Evolutionary conservation across 2,113 vertebrate genomes (phyloP), one percentile per base, ranked within the genome.

Genomic region (Ceyx melanurus): DNA sequence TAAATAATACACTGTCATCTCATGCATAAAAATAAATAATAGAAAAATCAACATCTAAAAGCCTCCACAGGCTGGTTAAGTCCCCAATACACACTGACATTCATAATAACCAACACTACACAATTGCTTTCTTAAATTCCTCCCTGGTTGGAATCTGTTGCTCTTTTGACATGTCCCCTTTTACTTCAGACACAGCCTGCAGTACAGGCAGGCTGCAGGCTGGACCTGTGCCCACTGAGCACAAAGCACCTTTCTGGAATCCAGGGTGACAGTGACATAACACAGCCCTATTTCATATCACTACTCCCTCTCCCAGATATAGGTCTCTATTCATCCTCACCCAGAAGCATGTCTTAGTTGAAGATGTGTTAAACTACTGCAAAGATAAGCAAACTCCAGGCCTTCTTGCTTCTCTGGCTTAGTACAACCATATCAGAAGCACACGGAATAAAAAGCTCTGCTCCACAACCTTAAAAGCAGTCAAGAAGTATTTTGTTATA

Each of bases 41-140:
- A 72, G 26, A 26, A 50, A 76, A 88, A 72, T 23, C 28, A 56
- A 15, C 2, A 72, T 33, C 58, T 84, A 46, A 57, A 86, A 75
- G 14, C 11, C 13, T 89, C 62, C 72, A 22, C 13, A 28, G n/a
- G 33, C 46, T 62, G 60, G 40, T n/a, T 54, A 67, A 3, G 15
- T 40, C 17, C 8, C 9, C 43, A 33, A 21, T 15, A n/a, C 3
- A 9, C 35, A 17, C 21, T 61, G 43, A 11, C 50, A 45, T 45
- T 60, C n/a, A 13, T 3, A 20, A 2, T 3, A 65, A 70, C 40
- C 17, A 82, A 15, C 1, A 1, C 0, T 1, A 14, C 22, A 21
- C 17, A 37, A 4, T 1, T 56, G 46, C 16, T 66, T 66, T 22
- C 82, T 22, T 73, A 46, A 79, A 87, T 29, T 62, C 37, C 31